Evolutionary conservation across 2,888 invertebrate genomes (phyloP), one percentile per base, ranked within the genome.

Genomic region (Hymenopus coronatus): DNA sequence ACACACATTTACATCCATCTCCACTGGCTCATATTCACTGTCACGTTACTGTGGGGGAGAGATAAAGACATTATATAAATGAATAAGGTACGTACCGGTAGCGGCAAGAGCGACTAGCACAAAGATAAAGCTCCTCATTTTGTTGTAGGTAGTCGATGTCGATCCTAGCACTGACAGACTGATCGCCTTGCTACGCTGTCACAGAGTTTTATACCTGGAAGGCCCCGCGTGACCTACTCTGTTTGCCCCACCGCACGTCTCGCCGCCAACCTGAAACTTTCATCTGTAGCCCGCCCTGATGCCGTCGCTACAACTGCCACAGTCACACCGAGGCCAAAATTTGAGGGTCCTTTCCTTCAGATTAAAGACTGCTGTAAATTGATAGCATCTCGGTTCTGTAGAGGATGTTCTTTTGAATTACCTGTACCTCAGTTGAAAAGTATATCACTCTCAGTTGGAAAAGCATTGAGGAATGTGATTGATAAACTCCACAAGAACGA

Each of bases 91-190:
- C 93, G 91, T 93, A 93, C 93, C 93, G 93, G 93, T 91, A 91
- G 92, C 92, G 91, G 92, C 92, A 91, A 93, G 92, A 92, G 93
- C 93, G 92, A 93, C 92, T 89, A 93, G 92, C 92, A 93, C 93
- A 91, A 93, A 92, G 89, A 93, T 92, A 92, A 92, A 92, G 92
- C 91, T 93, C 93, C 92, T 92, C 93, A 93, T 93, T 91, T 89
- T 91, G 54, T 70, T 70, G 54, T 70, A 70, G 54, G 25, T 70
- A 20, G 54, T 25, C 91, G 91, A 91, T 91, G 90, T 92, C 93
- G 92, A 92, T 91, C 25, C 54, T 70, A 70, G 54, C 54, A 70
- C 54, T 70, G 54, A 70, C 54, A 70, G 54, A 70, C 54, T 70
- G 54, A 70, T 70, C 54, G 54, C 54, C 54, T 70, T 70, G 54